Evolutionary conservation across 2,888 invertebrate species (phyloP).

Genomic region (Palloptera scutellata): DNA sequence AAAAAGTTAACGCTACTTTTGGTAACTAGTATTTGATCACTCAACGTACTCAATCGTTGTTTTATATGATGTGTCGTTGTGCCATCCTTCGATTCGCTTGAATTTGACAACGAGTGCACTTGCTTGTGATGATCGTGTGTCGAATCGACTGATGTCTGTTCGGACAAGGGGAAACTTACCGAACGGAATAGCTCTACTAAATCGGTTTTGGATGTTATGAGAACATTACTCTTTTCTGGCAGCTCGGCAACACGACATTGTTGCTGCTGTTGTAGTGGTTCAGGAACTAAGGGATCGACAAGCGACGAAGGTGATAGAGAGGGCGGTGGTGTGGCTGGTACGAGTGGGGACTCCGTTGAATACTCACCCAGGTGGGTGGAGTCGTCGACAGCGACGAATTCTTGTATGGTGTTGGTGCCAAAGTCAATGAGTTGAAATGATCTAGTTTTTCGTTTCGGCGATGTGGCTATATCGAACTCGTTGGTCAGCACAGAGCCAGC

Average conservation of each 20-base stretch:
- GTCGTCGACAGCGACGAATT: constrained; percentile 44
- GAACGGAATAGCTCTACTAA: constrained; percentile 61
- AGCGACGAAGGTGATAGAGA: constrained; percentile 57
- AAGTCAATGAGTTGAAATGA: constrained; percentile 53
- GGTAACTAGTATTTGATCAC: constrained; percentile 59
- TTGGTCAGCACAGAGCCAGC: constrained; percentile 31
- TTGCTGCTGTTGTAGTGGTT: constrained; percentile 24
- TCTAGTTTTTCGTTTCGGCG: constrained; percentile 33
- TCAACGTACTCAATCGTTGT: constrained; percentile 61
- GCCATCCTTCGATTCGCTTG: constrained; percentile 28
- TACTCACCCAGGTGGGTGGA: constrained; percentile 52
- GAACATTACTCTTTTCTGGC: constrained; percentile 55
- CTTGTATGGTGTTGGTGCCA: constrained; percentile 37
- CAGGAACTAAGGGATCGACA: constrained; percentile 39
- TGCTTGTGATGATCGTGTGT: constrained; percentile 25
- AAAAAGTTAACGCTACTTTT: constrained; percentile 52
- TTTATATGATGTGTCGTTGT: constrained; percentile 46
- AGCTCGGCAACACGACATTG: constrained; percentile 37
- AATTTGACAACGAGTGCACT: constrained; percentile 23
- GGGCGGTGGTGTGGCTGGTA: constrained; percentile 59
- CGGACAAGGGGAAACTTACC: constrained; percentile 58
- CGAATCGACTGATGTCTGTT: constrained; percentile 40
- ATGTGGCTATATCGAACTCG: constrained; percentile 39
- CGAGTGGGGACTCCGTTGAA: constrained; percentile 50
- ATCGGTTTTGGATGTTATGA: constrained; percentile 58